Conservation (phyloP, 2,888 invertebrate species). For the Proisotoma minuta region DNA sequence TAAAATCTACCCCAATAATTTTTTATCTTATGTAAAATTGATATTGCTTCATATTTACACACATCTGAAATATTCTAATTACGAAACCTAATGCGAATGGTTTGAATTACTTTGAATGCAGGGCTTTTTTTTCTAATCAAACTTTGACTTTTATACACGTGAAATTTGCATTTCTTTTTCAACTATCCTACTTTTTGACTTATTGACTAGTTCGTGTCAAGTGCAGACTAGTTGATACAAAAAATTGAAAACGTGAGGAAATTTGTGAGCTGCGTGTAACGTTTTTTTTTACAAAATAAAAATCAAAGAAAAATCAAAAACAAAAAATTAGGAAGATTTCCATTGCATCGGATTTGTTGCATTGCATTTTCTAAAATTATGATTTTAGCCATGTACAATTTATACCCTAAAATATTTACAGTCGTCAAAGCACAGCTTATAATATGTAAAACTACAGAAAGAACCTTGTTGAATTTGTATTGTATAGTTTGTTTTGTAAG, state of each 20-base stretch:
- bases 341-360: constrained; percentile 4
- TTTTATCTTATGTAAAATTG: no score
- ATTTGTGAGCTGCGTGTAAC: background rate
- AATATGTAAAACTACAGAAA: background rate
- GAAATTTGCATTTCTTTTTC: constrained; percentile 9
- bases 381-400: background rate
- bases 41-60: no score
- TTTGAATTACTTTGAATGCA: no score
- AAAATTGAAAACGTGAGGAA: constrained; percentile 12
- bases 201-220: constrained; percentile 30
- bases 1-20: no score
- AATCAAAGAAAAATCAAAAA: background rate
- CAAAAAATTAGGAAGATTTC: background rate
- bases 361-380: constrained; percentile 2
- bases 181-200: constrained; percentile 26
- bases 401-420: constrained; percentile 6
- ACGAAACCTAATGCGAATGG: no score
- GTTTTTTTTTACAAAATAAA: background rate
- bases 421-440: constrained; percentile 4
- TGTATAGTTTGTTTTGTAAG: no score
- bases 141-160: no score
- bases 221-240: constrained; percentile 29
- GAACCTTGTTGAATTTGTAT: constrained; percentile 3
- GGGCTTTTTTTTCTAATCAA: no score
- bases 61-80: no score